phyloP scores from a whole-genome alignment of 2,888 invertebrate species.

The Steinernema carpocapsae region DNA sequence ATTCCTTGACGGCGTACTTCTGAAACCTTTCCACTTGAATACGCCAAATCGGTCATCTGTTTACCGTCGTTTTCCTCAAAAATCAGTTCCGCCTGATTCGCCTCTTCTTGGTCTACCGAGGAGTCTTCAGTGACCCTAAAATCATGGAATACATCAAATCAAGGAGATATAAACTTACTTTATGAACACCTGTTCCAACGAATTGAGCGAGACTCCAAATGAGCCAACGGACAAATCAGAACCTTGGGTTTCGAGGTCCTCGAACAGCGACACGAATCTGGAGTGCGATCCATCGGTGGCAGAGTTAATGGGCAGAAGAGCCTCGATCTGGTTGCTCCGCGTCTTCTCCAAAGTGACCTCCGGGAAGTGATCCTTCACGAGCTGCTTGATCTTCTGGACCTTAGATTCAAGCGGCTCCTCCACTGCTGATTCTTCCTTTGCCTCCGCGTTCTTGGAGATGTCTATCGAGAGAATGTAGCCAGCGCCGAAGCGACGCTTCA shows the following conservation, averaged over 20 bases:
- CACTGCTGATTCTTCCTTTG: constrained; percentile 1
- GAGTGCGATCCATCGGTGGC: constrained; percentile 6
- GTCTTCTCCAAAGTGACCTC: constrained; percentile 34
- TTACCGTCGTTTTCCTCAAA: constrained; percentile 6
- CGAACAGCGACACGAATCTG: constrained; percentile 45
- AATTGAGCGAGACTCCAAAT: constrained; percentile 62
- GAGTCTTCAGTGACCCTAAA: constrained; percentile 49
- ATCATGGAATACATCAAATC: too few relatives aligned
- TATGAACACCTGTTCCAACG: constrained; percentile 64
- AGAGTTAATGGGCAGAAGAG: constrained; percentile 38
- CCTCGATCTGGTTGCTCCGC: constrained; percentile 50
- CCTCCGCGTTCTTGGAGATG: constrained; percentile 28
- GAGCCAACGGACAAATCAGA: constrained; percentile 43
- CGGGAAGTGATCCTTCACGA: constrained; percentile 40
- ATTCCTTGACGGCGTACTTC: background rate
- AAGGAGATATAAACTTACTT: constrained; percentile 36
- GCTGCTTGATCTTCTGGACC: constrained; percentile 38
- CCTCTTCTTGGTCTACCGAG: constrained; percentile 34
- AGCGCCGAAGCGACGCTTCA: constrained; percentile 59
- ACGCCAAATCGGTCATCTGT: background rate
- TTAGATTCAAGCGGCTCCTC: too few relatives aligned
- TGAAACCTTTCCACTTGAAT: background rate
- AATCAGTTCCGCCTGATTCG: background rate
- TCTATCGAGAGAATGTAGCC: constrained; percentile 60
- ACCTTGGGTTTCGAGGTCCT: constrained; percentile 51